Percentiles rank a stretch among this genome's conserved stretches.
Evolutionary conservation across 2,888 invertebrate genomes (phyloP).

Genomic region (Eupeodes latifasciatus): DNA sequence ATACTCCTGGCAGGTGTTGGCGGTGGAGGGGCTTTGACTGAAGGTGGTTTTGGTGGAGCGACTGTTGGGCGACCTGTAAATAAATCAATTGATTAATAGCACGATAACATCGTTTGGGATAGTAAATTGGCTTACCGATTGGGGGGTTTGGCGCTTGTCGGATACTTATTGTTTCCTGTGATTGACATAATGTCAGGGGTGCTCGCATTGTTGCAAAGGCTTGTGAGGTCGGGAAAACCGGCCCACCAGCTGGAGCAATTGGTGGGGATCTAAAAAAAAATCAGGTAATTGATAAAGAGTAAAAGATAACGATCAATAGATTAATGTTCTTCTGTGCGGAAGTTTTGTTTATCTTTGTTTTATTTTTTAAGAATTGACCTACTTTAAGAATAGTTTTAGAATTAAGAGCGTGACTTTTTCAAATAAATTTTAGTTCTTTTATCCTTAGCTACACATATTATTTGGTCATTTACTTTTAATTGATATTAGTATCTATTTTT

Average conservation of each 20-base stretch:
- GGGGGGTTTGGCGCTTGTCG: slow-evolving; percentile 83
- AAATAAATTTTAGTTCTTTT: background rate
- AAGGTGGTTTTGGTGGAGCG: slow-evolving; percentile 82
- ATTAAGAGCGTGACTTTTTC: background rate
- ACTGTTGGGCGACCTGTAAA: slow-evolving; percentile 82
- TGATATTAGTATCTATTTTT: background rate
- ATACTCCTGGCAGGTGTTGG: slow-evolving; percentile 84
- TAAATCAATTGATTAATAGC: slow-evolving; percentile 55
- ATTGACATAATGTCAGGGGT: slow-evolving; percentile 81
- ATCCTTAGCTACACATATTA: no score
- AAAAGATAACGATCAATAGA: slow-evolving; percentile 24
- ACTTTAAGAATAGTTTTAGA: background rate
- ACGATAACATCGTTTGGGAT: slow-evolving; percentile 8
- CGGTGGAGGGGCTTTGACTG: slow-evolving; percentile 84
- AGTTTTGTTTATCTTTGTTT: background rate
- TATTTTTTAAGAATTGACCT: background rate
- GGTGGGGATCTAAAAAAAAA: slow-evolving; percentile 82
- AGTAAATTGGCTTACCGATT: slow-evolving; percentile 79
- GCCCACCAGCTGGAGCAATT: slow-evolving; percentile 80
- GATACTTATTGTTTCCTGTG: slow-evolving; percentile 81
- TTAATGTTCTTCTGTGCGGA: background rate
- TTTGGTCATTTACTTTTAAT: background rate
- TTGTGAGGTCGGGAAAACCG: slow-evolving; percentile 82
- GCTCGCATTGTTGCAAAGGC: slow-evolving; percentile 83
- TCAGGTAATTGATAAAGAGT: slow-evolving; percentile 7